Base-by-base conservation (phyloP, 2,888 invertebrate genomes). In the Drosophila colorata region DNA sequence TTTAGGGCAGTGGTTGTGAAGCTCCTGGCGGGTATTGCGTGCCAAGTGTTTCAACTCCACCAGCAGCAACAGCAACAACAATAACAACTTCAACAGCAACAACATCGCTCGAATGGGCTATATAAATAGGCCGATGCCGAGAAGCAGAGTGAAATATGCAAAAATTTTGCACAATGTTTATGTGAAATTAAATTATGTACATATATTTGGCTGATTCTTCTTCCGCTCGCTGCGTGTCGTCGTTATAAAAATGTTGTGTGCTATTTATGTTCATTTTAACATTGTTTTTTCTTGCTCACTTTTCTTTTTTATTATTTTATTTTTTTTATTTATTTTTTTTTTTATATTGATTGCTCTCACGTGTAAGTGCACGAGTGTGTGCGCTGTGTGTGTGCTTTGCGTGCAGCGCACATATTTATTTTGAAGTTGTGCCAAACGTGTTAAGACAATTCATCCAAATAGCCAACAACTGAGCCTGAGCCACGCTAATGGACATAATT, bases 401-500 rank as follows among this genome's bases (percentile, higher is more conserved):
- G 81, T 81, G 83, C 64, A 44, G 51, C 53, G 66, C 68, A 57
- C 69, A 74, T 66, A 83, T 83, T 80, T 64, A 70, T 76, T 63
- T 80, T 71, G 53, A 74, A 74, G 68, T 72, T 79, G 67, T 69
- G 69, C 70, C 72, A 77, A 84, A 80, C 70, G 78, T 76, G 78
- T 71, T 69, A 69, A 61, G 68, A 78, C 79, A 79, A 70, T 83
- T 74, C 74, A 82, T 71, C 58, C 61, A 63, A 69, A 74, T 69
- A 41, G 70, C 65, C 78, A 71, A 64, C 73, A 75, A 69, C 74
- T 55, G 55, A 74, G 74, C 61, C 64, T 40, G 51, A 64, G 76
- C 53, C 8, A 69, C 61, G 76, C 68, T 78, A 83, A 85, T 85
- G 82, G 74, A 74, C 67, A 74, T 78, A 85, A 85, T 81, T 82